Evolutionary conservation across 2,888 invertebrate genomes (phyloP).

Genomic region (Leucoma salicis): DNA sequence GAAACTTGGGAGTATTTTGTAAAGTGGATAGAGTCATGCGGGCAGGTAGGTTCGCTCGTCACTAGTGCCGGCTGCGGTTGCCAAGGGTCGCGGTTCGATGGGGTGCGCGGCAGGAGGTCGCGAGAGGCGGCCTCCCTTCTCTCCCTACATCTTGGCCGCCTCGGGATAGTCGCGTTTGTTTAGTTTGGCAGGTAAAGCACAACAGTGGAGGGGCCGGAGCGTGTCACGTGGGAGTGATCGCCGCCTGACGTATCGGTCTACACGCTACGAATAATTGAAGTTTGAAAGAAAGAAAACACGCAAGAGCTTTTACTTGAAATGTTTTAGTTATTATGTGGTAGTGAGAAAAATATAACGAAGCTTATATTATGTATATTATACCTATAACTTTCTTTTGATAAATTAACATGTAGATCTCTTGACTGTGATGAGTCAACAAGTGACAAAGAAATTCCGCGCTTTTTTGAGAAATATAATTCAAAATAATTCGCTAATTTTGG

Average conservation of each 20-base stretch:
- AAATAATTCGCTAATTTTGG: too few species aligned
- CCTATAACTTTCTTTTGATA: too few species aligned
- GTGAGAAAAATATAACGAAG: constrained; percentile 4
- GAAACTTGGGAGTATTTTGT: constrained; percentile 40
- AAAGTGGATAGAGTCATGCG: constrained; percentile 33
- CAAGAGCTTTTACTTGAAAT: constrained; percentile 8
- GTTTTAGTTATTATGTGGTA: constrained; percentile 1
- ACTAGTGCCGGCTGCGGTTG: constrained; percentile 52
- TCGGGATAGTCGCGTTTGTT: constrained; percentile 46
- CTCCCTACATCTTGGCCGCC: constrained; percentile 17
- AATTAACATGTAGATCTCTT: too few species aligned
- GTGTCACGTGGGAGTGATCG: constrained; percentile 55
- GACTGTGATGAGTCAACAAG: too few species aligned
- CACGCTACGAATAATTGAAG: constrained; percentile 45
- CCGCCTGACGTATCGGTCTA: constrained; percentile 46
- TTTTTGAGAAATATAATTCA: too few species aligned
- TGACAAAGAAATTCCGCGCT: too few species aligned
- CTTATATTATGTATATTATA: not conserved
- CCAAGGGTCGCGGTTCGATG: constrained; percentile 55
- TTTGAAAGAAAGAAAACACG: constrained; percentile 44
- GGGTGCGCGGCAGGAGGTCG: constrained; percentile 39
- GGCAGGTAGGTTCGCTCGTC: constrained; percentile 38
- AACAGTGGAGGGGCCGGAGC: constrained; percentile 45
- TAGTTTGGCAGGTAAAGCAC: constrained; percentile 71
- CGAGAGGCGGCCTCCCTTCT: constrained; percentile 33